Evolutionary conservation across 1,140 invertebrate species (phyloP), one percentile per base, ranked within the genome.

Genomic region (Tribolium castaneum): DNA sequence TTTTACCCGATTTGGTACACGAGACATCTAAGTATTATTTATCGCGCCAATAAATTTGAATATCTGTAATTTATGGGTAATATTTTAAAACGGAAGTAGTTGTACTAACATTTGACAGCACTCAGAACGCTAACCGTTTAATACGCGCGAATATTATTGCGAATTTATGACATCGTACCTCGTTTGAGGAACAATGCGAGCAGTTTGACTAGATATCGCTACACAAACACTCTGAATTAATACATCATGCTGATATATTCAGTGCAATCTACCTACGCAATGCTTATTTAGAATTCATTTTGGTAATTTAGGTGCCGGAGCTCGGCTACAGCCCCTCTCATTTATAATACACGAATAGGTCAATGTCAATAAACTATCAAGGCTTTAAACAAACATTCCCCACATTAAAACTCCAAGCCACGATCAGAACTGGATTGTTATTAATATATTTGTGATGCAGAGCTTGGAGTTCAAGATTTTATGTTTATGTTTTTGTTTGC

Each of bases 201-300:
- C 39, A 45, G 25, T 66, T 66, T 66, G 59, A 66, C 59, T 66
- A 66, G 59, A 66, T 66, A 66, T 66, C 59, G 59, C 59, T 34
- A 66, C 59, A 35, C 59, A 66, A 66, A 66, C 59, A 66, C 59
- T 66, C 59, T 10, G 30, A 66, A 66, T 66, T 66, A 66, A 66
- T 66, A 66, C 34, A 66, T 66, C 59, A 66, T 35, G 59, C n/a
- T 66, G 59, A 66, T 66, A 35, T 66, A 66, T 66, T 66, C 59
- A 14, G 9, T 66, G 59, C 62, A 70, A 76, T 76, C 56, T 76
- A 76, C 75, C 75, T 75, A 76, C 75, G 56, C 39, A 76, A 14
- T 51, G 75, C 73, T 75, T 75, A 75, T 75, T 75, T 56, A 56
- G 52, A 75, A 75, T 75, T 76, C 62, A 76, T 76, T 76, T 52